Evolutionary conservation across 2,113 vertebrate species (phyloP), one percentile per base, ranked within the genome.

Genomic region (Nothobranchius furzeri): DNA sequence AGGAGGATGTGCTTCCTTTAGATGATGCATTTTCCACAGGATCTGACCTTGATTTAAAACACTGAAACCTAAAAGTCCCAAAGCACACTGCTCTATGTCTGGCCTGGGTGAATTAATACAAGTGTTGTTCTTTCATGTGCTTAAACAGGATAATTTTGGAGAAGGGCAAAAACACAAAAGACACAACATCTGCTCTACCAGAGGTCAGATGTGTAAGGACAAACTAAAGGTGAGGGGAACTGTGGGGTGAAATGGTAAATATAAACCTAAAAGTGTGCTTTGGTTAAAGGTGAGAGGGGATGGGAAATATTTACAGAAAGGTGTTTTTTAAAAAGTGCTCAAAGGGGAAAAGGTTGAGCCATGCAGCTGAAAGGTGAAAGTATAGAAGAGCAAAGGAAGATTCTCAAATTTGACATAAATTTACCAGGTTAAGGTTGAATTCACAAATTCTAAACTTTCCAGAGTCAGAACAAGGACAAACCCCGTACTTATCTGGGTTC

Each of bases 401-500:
- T 60, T 68, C 58, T 57, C 60, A 69, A 66, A 69, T 84, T 62
- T 68, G 60, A 83, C 56, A 60, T 45, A 66, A 77, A 70, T 51
- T 72, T 30, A 52, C 49, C 30, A 64, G 62, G 57, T 64, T 75
- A 42, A 58, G 63, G 24, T 25, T 49, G n/a, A 46, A 73, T 78
- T 70, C 40, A 64, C 48, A 75, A 51, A 78, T 67, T 70, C 12
- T 56, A 68, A 69, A 54, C 48, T 75, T 68, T 60, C 48, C 30
- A 48, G 64, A 72, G 81, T 85, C 81, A 72, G 61, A 76, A 80
- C 63, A 78, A 87, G 82, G 80, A 76, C 79, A 59, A 9, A 57
- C 48, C 63, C 60, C 35, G 37, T 47, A 68, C 58, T 25, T 55
- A 20, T 20, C 20, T 20, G 20, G 20, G 20, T 20, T 20, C 20